Base-by-base conservation (phyloP, 2,113 vertebrate species). In the Anolis carolinensis region DNA sequence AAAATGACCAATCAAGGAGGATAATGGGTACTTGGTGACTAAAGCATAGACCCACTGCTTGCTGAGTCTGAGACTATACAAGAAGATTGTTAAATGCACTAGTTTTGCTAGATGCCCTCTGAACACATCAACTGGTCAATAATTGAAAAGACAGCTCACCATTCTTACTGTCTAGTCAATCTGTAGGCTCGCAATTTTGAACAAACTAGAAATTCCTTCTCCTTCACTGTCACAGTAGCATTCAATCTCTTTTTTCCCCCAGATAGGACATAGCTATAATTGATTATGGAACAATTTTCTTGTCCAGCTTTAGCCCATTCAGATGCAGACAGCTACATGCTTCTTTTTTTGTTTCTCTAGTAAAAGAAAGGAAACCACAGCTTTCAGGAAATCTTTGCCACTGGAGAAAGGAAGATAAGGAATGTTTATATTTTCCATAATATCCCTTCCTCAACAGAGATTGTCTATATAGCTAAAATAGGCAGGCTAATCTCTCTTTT, bases 231-330 rank as follows among this genome's bases (percentile, higher is more conserved):
- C 72, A 76, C 81, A 84, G 90, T 92, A 79, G 62, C 63, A 91
- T 88, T 91, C 86, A 68, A 30, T 1, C 18, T 78, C 87, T 94
- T 93, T 68, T 92, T 86, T 84, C 85, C 92, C 77, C 75, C 87
- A 50, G 67, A 23, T 88, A 89, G 84, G 84, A n/a, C 0, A 67
- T 67, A 89, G 62, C 30, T 62, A 71, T 87, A 90, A 87, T 36
- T 88, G 76, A 86, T 81, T 75, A n/a, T 0, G 5, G 76, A 91
- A 86, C 80, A 84, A 92, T 92, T 93, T 81, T 90, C 88, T 89
- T 87, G 18, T 85, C 89, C 88, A 83, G 91, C 85, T 73, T 76
- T 80, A 70, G 74, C 7, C 32, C 30, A 88, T 92, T 90, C 91
- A 79, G 80, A 88, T 75, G 85, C 52, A 82, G 85, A 87, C 25